phyloP scores from a whole-genome alignment of 1,140 invertebrate genomes.

The Yoshiicerus persimilis region DNA sequence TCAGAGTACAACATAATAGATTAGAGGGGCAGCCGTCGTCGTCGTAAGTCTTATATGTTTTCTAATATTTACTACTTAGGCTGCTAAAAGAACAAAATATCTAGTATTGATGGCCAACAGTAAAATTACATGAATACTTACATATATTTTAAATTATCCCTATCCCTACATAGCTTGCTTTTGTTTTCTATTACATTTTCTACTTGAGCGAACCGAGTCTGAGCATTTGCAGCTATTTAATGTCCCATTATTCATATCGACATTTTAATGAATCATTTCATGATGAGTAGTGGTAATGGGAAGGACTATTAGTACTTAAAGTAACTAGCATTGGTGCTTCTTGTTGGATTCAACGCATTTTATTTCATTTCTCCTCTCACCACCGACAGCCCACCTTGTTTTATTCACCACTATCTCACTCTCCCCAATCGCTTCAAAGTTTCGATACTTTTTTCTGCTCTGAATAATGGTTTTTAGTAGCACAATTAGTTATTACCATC shows the following conservation, averaged over 20 bases:
- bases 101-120: not conserved
- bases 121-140: not conserved
- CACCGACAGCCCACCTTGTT: constrained; percentile 30
- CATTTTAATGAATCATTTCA: constrained; percentile 18
- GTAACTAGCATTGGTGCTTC: not conserved
- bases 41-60: not conserved
- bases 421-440: not conserved
- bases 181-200: not conserved
- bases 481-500: constrained; percentile 15
- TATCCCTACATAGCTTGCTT: not conserved
- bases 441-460: not conserved
- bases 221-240: constrained; percentile 20
- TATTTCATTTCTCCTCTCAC: not conserved
- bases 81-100: too few relatives aligned
- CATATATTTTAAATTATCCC: not conserved
- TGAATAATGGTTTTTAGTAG: not conserved
- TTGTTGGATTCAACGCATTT: not conserved
- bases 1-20: not conserved
- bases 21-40: not conserved
- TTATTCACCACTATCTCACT: not conserved
- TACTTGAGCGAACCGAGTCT: not conserved
- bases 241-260: constrained; percentile 38
- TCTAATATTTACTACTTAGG: not conserved
- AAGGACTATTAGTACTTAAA: not conserved
- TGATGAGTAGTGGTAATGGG: not conserved